Base-by-base conservation (phyloP, 2,113 vertebrate species). In the Proteles cristata region DNA sequence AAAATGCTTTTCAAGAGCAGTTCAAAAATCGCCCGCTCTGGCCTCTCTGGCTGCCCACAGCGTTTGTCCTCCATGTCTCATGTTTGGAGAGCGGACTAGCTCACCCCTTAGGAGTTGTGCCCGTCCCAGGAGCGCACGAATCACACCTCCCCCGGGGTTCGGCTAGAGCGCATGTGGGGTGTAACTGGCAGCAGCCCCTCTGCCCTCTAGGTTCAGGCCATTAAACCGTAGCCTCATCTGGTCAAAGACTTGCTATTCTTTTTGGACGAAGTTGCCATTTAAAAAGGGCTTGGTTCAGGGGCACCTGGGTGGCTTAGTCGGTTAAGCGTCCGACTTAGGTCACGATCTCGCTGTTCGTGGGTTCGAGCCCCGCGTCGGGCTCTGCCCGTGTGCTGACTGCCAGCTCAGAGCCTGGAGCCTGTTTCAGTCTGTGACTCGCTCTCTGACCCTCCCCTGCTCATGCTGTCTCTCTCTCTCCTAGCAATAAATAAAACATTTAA, bases 11-110 rank as follows among this genome's bases (percentile, higher is more conserved):
- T 94, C 66, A 87, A 92, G 58, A 96, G 90, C 73, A 71, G 11
- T 95, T 93, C 79, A 94, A 17, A 95, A 89, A 58, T 95, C 82
- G 50, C 76, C 85, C 74, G 1, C 50, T n/a, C 17, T 35, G 17
- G 93, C 95, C 81, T 94, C 92, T 93, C 88, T 94, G 74, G 79
- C 93, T 90, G 73, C 93, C 95, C 98, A 84, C 88, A 95, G 86
- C 84, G 82, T 88, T 88, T 55, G 35, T 43, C 88, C 61, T 79
- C 53, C n/a, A 21, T 92, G 73, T 93, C 86, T 93, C 61, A 12
- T 77, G 58, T 71, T n/a, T 92, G 50, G 88, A 92, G 96, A 95
- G 61, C 87, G n/a, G 63, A 58, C 71, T 39, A 48, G 92, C 92
- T 90, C 88, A 79, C 88, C 66, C 33, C 89, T 92, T 73, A 93